Conservation (phyloP, 2,797 vertebrate species). For the Trichosurus vulpecula region DNA sequence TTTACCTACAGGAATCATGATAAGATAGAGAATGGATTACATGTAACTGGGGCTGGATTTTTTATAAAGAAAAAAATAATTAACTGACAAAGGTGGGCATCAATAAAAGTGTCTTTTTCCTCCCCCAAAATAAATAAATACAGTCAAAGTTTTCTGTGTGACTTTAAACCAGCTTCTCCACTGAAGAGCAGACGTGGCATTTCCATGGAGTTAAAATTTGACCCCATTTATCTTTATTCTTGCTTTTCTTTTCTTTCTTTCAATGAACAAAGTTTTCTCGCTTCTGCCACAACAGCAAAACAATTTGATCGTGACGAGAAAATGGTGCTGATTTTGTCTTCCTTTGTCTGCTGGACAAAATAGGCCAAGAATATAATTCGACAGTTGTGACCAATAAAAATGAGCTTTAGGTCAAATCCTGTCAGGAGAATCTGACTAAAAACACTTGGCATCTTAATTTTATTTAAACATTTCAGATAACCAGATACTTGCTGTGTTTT, state of each 20-base stretch:
- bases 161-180: slow-evolving; percentile 89
- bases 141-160: slow-evolving; percentile 89
- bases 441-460: slow-evolving; percentile 87
- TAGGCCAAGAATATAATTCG: slow-evolving; percentile 86
- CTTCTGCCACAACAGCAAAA: slow-evolving; percentile 87
- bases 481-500: slow-evolving; percentile 86
- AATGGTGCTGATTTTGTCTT: slow-evolving; percentile 86
- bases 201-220: slow-evolving; percentile 87
- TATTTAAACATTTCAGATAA: slow-evolving; percentile 88
- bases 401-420: slow-evolving; percentile 86
- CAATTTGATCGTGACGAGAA: slow-evolving; percentile 88
- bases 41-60: slow-evolving; percentile 84
- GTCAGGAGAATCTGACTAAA: slow-evolving; percentile 87
- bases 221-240: slow-evolving; percentile 86
- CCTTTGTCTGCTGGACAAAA: slow-evolving; percentile 90
- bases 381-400: slow-evolving; percentile 86
- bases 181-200: slow-evolving; percentile 89
- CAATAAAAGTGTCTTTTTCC: slow-evolving; percentile 89
- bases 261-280: slow-evolving; percentile 85
- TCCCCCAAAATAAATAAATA: slow-evolving; percentile 90
- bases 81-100: slow-evolving; percentile 89
- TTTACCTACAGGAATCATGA: slow-evolving; percentile 89
- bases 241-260: slow-evolving; percentile 78
- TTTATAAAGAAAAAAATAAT: slow-evolving; percentile 88
- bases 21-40: slow-evolving; percentile 88